Evolutionary conservation across 2,113 vertebrate species (phyloP), one percentile per base, ranked within the genome.

Genomic region (Pseudonaja textilis): DNA sequence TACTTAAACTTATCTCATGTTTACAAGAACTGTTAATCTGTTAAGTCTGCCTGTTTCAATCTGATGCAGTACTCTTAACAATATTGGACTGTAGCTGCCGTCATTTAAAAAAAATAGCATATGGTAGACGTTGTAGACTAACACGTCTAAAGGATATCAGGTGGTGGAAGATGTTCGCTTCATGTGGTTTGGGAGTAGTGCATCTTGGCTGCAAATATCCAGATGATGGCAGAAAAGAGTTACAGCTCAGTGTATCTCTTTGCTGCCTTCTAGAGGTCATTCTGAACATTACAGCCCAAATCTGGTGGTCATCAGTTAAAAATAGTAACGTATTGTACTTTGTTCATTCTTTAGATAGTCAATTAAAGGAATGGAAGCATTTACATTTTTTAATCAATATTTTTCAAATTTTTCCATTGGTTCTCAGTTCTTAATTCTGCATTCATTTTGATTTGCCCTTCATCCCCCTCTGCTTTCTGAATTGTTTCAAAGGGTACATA

Each of bases 291-390:
- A 81, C 18, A 81, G 74, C 74, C 18, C 3, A 39, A 39, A 39
- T 81, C 74, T 81, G 34, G 3, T 42, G 34, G 34, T 39, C 34
- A 81, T 39, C 1, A 7, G 6, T 81, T 81, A 81, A 39, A 81
- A 81, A 20, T 81, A 22, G 16, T 90, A 85, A 93, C 50, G 20
- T 25, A 22, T 2, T 85, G 26, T 25, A 42, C 22, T 81, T 85
- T 18, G 26, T 85, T 93, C 55, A 50, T 88, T 89, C 42, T 90
- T 85, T 93, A 88, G 45, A 90, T 74, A 59, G 52, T 55, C 23
- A 81, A 23, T 56, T 93, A 50, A 57, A 89, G 61, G 9, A 85
- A 55, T 5, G 34, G 54, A 86, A 85, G 29, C n/a, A n/a, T 81
- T 85, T 81, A 3, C 22, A 34, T 89, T 89, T 81, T 42, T 42